A percentile compares a stretch with the other conserved stretches of the same genome.
phyloP scores from a whole-genome alignment of 2,113 vertebrate species.

The Sylvia atricapilla region DNA sequence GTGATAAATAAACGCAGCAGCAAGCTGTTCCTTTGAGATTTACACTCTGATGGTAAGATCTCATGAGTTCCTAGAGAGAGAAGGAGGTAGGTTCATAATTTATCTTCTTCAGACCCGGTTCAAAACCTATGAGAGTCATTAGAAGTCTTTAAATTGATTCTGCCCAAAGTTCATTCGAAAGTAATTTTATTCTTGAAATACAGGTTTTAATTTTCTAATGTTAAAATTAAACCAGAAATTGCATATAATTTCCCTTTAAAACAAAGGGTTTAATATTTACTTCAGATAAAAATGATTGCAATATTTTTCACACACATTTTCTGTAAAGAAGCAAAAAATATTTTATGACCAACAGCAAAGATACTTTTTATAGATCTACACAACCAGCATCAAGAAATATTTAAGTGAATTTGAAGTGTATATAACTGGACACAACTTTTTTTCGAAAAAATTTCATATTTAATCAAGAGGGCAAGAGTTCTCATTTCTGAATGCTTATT shows the following conservation, averaged over 20 bases:
- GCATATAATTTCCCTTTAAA: neutral
- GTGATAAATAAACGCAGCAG: slow-evolving; percentile 54
- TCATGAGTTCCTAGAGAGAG: neutral
- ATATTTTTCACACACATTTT: neutral
- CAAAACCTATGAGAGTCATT: slow-evolving; percentile 23
- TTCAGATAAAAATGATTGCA: neutral
- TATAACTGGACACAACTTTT: neutral
- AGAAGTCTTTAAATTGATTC: slow-evolving; percentile 35
- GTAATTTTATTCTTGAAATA: slow-evolving; percentile 9
- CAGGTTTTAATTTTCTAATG: slow-evolving; percentile 33
- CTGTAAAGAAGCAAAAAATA: neutral
- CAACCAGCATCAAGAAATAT: neutral
- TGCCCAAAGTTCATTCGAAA: neutral
- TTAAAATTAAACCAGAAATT: slow-evolving; percentile 25
- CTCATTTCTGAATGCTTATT: neutral
- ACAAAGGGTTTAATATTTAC: neutral
- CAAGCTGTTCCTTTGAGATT: slow-evolving; percentile 59
- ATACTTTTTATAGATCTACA: neutral
- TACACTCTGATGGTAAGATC: slow-evolving; percentile 33
- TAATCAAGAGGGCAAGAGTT: neutral
- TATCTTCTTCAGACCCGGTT: neutral
- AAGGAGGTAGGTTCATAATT: slow-evolving; percentile 11
- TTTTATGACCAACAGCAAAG: neutral
- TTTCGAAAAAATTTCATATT: neutral
- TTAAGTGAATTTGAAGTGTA: neutral